Evolutionary conservation across 2,797 vertebrate genomes (phyloP).

Genomic region (Staurois parvus): DNA sequence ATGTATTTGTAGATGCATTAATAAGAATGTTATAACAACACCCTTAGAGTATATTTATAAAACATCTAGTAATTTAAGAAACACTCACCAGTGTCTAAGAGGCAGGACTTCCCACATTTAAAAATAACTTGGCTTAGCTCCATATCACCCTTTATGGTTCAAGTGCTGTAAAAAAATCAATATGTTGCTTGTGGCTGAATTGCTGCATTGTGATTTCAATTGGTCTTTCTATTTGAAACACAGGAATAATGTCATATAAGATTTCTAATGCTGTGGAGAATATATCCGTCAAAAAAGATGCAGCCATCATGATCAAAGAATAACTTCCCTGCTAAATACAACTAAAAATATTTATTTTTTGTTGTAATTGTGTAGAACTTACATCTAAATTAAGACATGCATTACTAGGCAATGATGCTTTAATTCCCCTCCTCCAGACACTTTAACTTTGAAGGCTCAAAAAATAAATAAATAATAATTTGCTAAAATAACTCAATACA

Average conservation of each 20-base stretch:
- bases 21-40: not conserved
- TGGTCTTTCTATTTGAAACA: not conserved
- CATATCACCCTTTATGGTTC: conserved; percentile 21
- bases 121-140: conserved; percentile 21
- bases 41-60: conserved; percentile 7
- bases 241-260: not conserved
- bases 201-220: not conserved
- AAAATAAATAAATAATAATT: too few relatives aligned
- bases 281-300: not conserved
- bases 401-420: too few relatives aligned
- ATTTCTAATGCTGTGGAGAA: not conserved
- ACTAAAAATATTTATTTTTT: too few relatives aligned
- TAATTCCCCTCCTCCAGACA: too few relatives aligned
- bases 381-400: too few relatives aligned
- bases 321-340: too few relatives aligned
- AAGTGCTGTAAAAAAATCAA: conserved; percentile 11
- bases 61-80: conserved; percentile 35
- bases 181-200: conserved; percentile 5
- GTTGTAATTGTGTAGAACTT: too few relatives aligned
- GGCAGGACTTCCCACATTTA: conserved; percentile 11
- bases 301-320: not conserved
- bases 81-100: not conserved
- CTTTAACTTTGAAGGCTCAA: too few relatives aligned
- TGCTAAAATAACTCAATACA: too few relatives aligned
- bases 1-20: not conserved